Base-by-base conservation (phyloP, 2,797 vertebrate genomes). In the Gambelia wislizenii region DNA sequence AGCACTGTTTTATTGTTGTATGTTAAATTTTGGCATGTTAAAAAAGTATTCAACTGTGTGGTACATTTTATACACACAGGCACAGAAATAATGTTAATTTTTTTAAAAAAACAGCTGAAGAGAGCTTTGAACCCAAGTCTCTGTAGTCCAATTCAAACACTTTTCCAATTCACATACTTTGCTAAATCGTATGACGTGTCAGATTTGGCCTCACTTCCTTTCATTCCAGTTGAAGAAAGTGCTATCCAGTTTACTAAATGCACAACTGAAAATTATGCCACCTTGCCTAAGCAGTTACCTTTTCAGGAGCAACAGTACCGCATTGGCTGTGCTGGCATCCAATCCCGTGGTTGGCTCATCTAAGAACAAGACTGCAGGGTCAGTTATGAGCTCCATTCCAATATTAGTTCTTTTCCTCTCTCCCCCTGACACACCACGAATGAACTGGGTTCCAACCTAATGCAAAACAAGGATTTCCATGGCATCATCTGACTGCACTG, bases 281-380 rank as follows among this genome's bases (percentile, higher is more conserved):
- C 61, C 22, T 10, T 22, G 6, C n/a, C 76, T 16, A 33, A 49
- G 59, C n/a, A 30, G 9, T 93, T 91, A 99, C 99, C 98, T 98
- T 96, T 98, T 98, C 54, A 99, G 97, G 25, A 99, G 96, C 91
- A 98, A 93, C 13, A 99, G 96, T 39, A 99, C 99, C 39, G 98
- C 98, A 4, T 98, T 98, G 9, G 99, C 98, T 0, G 99, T 99
- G 96, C 98, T 98, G 13, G 99, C 97, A 59, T 99, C 99, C 20
- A 99, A 95, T 5, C 99, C 99, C 0, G 98, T 98, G 39, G 99
- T 99, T 6, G 99, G 99, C 89, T 99, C 99, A 85, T 99, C 99
- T 95, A 99, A 95, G 93, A 99, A 99, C 56, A 99, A 96, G 88
- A 99, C 97, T 0, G 97, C 94, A 2, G 99, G 99, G 86, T 99